Base-by-base conservation (phyloP, 2,888 invertebrate genomes). In the Euclidia mi region DNA sequence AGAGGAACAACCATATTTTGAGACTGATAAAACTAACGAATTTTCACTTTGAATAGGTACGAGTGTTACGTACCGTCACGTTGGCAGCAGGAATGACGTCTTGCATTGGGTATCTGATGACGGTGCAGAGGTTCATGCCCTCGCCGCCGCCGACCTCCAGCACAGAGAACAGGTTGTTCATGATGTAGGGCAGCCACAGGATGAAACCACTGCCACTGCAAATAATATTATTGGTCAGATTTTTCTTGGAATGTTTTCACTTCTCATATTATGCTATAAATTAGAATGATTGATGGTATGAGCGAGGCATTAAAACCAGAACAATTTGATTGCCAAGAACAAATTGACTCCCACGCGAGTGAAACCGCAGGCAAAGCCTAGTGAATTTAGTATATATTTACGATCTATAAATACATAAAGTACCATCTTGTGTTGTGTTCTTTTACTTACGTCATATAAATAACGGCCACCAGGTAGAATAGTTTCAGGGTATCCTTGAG, bases 381-480 rank as follows among this genome's bases (percentile, higher is more conserved):
- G n/a, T n/a, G n/a, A n/a, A n/a, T n/a, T n/a, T n/a, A n/a, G n/a
- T n/a, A n/a, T n/a, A n/a, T n/a, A n/a, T n/a, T n/a, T n/a, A n/a
- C n/a, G n/a, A n/a, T n/a, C n/a, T n/a, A n/a, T n/a, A n/a, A n/a
- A n/a, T n/a, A n/a, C n/a, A n/a, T n/a, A n/a, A n/a, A n/a, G n/a
- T n/a, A n/a, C 3, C 11, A 14, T 1, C 3, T 7, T 11, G 14
- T 15, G 7, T 0, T 14, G 3, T 35, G n/a, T 4, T 3, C 2
- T n/a, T 12, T 10, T 48, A 85, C 94, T 91, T 71, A 94, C 94
- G 94, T 94, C 88, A 91, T 91, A 41, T 94, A 94, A 64, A 96
- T 96, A 12, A 96, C 85, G 72, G 95, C 95, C 78, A 96, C 95
- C 2, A 96, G 90, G 35, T 94, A 91, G 83, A 95, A 95, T 1